A percentile compares a stretch with the other conserved stretches of the same genome.
Conservation (phyloP, 2,113 vertebrate species). For the Microtus ochrogaster region DNA sequence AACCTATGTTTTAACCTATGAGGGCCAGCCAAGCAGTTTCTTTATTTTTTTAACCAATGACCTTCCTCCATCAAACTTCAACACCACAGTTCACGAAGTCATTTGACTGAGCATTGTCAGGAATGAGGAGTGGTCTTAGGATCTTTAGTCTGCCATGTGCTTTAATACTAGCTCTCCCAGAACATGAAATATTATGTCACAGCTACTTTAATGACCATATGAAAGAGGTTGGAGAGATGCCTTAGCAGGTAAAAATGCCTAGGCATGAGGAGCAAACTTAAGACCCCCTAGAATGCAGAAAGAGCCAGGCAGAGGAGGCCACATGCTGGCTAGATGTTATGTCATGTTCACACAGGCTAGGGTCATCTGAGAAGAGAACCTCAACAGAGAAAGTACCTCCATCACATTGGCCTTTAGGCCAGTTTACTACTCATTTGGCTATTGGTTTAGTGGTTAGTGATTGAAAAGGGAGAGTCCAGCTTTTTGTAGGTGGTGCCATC, state of each 20-base stretch:
- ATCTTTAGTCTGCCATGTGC: not conserved
- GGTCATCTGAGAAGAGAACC: not conserved
- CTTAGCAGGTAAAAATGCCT: not conserved
- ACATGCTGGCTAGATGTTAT: not conserved
- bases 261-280: too few relatives aligned
- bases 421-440: not conserved
- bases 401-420: not conserved
- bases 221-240: not conserved
- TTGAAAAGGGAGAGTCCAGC: not conserved
- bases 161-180: not conserved
- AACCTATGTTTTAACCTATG: too few relatives aligned
- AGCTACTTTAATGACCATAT: slow-evolving; percentile 17
- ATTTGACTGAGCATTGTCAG: slow-evolving; percentile 4
- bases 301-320: not conserved
- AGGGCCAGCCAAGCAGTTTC: too few relatives aligned
- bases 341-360: not conserved
- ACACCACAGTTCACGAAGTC: not conserved
- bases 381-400: not conserved
- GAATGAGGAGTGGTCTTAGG: not conserved
- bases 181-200: not conserved
- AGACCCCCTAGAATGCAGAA: not conserved
- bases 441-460: not conserved
- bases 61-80: too few relatives aligned
- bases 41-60: too few relatives aligned
- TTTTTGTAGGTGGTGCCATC: not conserved